phyloP scores from a whole-genome alignment of 2,113 vertebrate genomes.

The Spea multiplicata region DNA sequence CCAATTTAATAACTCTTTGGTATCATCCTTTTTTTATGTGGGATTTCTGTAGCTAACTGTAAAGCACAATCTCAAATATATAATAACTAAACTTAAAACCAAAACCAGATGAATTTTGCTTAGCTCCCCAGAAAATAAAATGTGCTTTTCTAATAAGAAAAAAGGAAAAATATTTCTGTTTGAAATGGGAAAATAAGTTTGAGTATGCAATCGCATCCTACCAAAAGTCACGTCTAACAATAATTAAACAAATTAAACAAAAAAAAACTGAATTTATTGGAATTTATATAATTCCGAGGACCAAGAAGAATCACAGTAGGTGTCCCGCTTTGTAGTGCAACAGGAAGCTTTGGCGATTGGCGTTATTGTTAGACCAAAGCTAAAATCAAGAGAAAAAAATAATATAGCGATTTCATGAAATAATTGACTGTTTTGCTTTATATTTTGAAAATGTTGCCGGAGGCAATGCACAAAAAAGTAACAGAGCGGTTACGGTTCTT shows the following conservation, averaged over 20 bases:
- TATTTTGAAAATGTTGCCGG: conserved; percentile 6
- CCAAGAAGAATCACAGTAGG: conserved; percentile 30
- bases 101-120: background rate
- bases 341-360: conserved; percentile 32
- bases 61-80: background rate
- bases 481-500: conserved; percentile 40
- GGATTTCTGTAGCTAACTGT: background rate
- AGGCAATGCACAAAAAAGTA: conserved; percentile 34
- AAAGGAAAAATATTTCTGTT: conserved; percentile 4
- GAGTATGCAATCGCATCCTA: conserved; percentile 26
- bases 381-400: conserved; percentile 39
- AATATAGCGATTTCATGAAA: conserved; percentile 32
- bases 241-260: conserved; percentile 20
- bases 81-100: background rate
- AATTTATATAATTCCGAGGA: conserved; percentile 40
- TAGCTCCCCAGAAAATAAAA: background rate
- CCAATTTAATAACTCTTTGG: no score
- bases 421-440: conserved; percentile 22
- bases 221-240: conserved; percentile 31
- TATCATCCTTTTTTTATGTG: background rate
- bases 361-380: conserved; percentile 44
- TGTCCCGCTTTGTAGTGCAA: conserved; percentile 37
- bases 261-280: conserved; percentile 23
- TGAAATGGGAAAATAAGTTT: background rate
- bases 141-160: background rate